Percentiles rank a stretch among this genome's conserved stretches.
These are phyloP conservation scores for Sebastolobus alascanus DNA, from an alignment of 2,797 vertebrate species.

Conservation along the genomic window DNA sequence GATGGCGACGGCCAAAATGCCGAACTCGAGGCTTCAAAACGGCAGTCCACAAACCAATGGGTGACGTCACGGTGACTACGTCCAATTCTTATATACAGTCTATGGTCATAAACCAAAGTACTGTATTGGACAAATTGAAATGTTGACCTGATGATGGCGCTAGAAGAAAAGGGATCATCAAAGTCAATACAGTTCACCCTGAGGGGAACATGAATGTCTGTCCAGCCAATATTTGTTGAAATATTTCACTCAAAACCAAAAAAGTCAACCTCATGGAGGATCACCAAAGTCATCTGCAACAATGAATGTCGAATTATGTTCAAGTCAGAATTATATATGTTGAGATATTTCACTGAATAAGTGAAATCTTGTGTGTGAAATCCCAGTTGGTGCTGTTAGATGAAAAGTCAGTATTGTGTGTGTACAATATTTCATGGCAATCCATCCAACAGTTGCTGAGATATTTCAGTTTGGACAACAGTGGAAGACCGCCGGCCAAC, in stretches of 20 bases:
- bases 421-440: neutral
- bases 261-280: too few relatives aligned
- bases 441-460: neutral
- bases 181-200: neutral
- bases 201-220: neutral
- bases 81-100: too few relatives aligned
- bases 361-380: neutral
- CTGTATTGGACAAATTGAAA: neutral
- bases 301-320: neutral
- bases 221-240: too few relatives aligned
- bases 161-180: neutral
- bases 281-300: neutral
- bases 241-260: too few relatives aligned
- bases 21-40: fast-evolving
- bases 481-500: fast-evolving
- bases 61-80: too few relatives aligned
- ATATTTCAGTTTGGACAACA: neutral
- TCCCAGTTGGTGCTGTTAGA: neutral
- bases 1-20: too few relatives aligned
- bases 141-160: neutral
- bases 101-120: too few relatives aligned
- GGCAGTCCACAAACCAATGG: too few relatives aligned
- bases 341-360: neutral
- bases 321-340: neutral
- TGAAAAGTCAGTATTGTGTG: neutral